phyloP scores from a whole-genome alignment of 2,888 invertebrate species.

The Parthenolecanium corni region DNA sequence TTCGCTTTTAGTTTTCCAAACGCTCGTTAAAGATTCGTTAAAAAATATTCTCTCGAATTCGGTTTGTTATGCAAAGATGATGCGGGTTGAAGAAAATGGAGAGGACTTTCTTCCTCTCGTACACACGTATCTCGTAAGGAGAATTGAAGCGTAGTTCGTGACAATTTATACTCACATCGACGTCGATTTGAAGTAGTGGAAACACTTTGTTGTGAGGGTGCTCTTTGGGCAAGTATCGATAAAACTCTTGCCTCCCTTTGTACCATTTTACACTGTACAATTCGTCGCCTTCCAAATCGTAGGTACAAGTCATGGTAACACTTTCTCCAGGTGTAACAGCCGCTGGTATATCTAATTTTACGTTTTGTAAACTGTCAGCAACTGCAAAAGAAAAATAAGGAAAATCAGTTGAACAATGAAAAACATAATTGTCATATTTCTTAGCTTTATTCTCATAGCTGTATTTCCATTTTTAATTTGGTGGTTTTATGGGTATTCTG shows the following conservation, averaged over 20 bases:
- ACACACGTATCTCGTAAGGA: too few relatives aligned
- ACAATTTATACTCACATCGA: slow-evolving; percentile 53
- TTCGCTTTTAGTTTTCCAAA: too few relatives aligned
- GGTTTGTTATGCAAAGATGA: too few relatives aligned
- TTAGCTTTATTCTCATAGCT: too few relatives aligned
- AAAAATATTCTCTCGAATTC: too few relatives aligned
- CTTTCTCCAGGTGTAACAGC: slow-evolving; percentile 61
- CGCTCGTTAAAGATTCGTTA: too few relatives aligned
- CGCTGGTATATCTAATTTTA: slow-evolving; percentile 57
- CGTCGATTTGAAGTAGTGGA: slow-evolving; percentile 54
- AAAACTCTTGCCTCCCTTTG: slow-evolving; percentile 63
- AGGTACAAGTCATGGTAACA: slow-evolving; percentile 60
- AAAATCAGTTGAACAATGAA: not conserved
- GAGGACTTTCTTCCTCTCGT: too few relatives aligned
- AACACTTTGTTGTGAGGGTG: slow-evolving; percentile 62
- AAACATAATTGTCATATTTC: too few relatives aligned
- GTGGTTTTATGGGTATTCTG: too few relatives aligned
- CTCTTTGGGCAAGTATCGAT: slow-evolving; percentile 67
- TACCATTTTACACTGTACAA: slow-evolving; percentile 76
- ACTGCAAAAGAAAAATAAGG: slow-evolving; percentile 38
- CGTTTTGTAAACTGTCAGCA: slow-evolving; percentile 52
- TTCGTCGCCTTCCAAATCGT: slow-evolving; percentile 60
- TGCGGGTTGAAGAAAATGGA: too few relatives aligned
- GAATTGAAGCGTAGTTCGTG: too few relatives aligned
- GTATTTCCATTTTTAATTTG: too few relatives aligned